Evolutionary conservation across 2,888 invertebrate species (phyloP), one percentile per base, ranked within the genome.

Genomic region (Latrodectus elegans): DNA sequence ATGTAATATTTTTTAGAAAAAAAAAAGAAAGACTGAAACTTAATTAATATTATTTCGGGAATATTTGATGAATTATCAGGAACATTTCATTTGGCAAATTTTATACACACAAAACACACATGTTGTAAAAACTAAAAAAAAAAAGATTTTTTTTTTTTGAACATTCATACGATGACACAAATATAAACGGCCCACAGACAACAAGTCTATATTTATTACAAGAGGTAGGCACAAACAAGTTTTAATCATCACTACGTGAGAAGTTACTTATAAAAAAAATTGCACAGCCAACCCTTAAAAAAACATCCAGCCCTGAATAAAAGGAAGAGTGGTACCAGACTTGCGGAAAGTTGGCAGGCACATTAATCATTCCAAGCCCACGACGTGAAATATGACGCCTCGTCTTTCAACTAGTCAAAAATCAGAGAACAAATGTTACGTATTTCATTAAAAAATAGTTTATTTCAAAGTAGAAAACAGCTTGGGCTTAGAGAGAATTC

Each of bases 241-340:
- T 74, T 65, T 65, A 52, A 22, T 68, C 71, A 53, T 74, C 65
- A 73, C 73, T 65, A 15, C 68, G 74, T 72, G 74, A 65, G 68
- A 14, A 74, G 17, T 49, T 67, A 55, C 49, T 3, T 38, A 49
- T 8, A 38, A 68, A 84, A 38, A 67, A 65, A 83, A 71, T n/a
- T n/a, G 76, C 83, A 76, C 64, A 64, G 53, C 26, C 72, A 55
- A 73, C 73, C 78, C 78, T 55, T 71, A 52, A 84, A 84, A 84
- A 84, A 84, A 77, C 26, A 60, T 53, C 64, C 82, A 49, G 71
- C 76, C 72, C 72, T 71, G 15, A 51, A 71, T 77, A 72, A 72
- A 64, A 72, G 49, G 15, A 38, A 26, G 71, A 65, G 26, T 53
- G 73, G 77, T 65, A 49, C 14, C 65, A 68, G 52, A 53, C 55